Evolutionary conservation across 2,113 vertebrate genomes (phyloP), one percentile per base, ranked within the genome.

Genomic region (Nycticebus coucang): DNA sequence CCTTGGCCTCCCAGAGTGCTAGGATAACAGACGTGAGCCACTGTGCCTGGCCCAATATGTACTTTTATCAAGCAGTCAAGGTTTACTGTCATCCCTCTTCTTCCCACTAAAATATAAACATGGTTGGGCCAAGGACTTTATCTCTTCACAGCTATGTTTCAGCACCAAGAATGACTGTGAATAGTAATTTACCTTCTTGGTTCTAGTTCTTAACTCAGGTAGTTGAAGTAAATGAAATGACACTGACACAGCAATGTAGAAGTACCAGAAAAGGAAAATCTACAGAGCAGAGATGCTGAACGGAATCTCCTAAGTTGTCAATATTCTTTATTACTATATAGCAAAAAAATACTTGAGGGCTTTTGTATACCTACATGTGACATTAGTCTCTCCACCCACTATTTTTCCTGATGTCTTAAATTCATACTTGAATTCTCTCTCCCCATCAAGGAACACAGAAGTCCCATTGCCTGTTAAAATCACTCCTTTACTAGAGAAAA

Each of bases 141-240:
- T 22, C 18, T 87, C 77, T 75, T 77, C 69, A 89, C 1, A 86
- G 60, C 24, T 72, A 68, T 60, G 37, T 75, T 72, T 50, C 68
- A 94, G 45, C 64, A 89, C 41, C 50, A 24, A 68, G 21, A 89
- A 66, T 79, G 69, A n/a, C 18, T 66, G 22, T n/a, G 35, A 83
- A 33, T 41, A 41, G 41, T 41, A 91, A 83, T 72, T 60, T 41
- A 82, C n/a, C 66, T 66, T 83, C 18, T 28, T 72, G 35, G 72
- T 94, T 89, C 50, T 80, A 53, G 33, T 80, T 85, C 75, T 89
- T 66, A 85, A 85, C 9, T 85, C 57, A 92, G 85, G 68, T 85
- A 87, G 21, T 72, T 26, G 37, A 92, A 66, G 15, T 55, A 74
- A 85, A 89, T n/a, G 53, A 74, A 85, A 89, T n/a, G 53, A 62